These are phyloP conservation scores for Eupeodes luniger DNA, from an alignment of 2,888 invertebrate species.

Conservation along the genomic window DNA sequence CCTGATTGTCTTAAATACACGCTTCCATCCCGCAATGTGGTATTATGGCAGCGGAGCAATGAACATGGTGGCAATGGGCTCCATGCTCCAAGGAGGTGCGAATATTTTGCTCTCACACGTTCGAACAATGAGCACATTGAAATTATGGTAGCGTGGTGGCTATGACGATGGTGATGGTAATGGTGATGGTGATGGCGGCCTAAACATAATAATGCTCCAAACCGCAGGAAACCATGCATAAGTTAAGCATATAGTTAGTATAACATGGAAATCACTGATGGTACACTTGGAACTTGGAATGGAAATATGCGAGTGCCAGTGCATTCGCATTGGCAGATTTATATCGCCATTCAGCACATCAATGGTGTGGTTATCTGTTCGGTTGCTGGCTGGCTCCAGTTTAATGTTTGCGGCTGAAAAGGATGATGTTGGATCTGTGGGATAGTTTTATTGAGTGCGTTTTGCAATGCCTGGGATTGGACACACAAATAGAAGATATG, in stretches of 20 bases:
- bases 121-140: slow-evolving; percentile 40
- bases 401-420: slow-evolving; percentile 17
- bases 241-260: neutral
- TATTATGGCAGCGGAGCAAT: neutral
- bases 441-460: slow-evolving; percentile 48
- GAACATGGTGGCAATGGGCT: neutral
- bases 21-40: slow-evolving; percentile 55
- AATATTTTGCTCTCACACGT: slow-evolving; percentile 52
- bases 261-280: slow-evolving; percentile 44
- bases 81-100: slow-evolving; percentile 21
- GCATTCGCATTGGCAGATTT: slow-evolving; percentile 63
- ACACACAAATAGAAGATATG: slow-evolving; percentile 21
- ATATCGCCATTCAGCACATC: slow-evolving; percentile 54
- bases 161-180: too few species aligned
- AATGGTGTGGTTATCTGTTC: slow-evolving; percentile 58
- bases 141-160: slow-evolving; percentile 43
- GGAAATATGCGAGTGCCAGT: slow-evolving; percentile 39
- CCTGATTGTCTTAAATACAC: slow-evolving; percentile 49
- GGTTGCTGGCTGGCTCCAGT: slow-evolving; percentile 28
- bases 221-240: slow-evolving; percentile 58
- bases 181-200: slow-evolving; percentile 15
- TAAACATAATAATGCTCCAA: slow-evolving; percentile 66
- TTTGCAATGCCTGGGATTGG: slow-evolving; percentile 13
- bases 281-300: slow-evolving; percentile 23
- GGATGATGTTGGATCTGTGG: slow-evolving; percentile 28